These are phyloP conservation scores for Willisornis vidua DNA, from an alignment of 2,113 vertebrate genomes.

Conservation along the genomic window DNA sequence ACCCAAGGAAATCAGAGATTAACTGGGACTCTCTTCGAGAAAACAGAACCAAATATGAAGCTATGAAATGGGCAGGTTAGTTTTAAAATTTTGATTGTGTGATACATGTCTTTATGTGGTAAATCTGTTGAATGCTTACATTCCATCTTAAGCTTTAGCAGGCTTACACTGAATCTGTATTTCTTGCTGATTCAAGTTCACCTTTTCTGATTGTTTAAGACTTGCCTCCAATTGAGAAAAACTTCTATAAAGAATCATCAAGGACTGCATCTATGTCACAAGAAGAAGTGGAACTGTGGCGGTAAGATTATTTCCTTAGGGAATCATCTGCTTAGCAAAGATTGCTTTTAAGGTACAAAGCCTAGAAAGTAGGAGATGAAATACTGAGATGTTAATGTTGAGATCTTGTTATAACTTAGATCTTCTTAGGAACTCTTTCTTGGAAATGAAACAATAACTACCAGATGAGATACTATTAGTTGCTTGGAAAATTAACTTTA, in stretches of 20 bases:
- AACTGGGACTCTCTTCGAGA: slow-evolving; percentile 86
- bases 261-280: slow-evolving; percentile 79
- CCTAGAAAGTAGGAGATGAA: background rate
- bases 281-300: slow-evolving; percentile 84
- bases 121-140: background rate
- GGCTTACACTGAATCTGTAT: background rate
- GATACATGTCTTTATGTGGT: background rate
- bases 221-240: slow-evolving; percentile 87
- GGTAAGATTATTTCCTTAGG: slow-evolving; percentile 72
- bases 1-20: slow-evolving; percentile 54
- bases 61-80: slow-evolving; percentile 93
- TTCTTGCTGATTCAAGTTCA: background rate
- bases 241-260: slow-evolving; percentile 86
- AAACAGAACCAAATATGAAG: slow-evolving; percentile 84
- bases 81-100: background rate
- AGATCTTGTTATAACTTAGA: background rate
- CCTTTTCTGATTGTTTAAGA: slow-evolving; percentile 68
- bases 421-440: background rate
- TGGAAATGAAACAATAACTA: background rate
- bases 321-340: background rate
- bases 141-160: background rate
- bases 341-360: background rate
- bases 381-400: background rate
- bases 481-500: background rate
- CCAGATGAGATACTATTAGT: background rate